Conservation (phyloP, 2,888 invertebrate species). For the Acanthosepion esculentum region DNA sequence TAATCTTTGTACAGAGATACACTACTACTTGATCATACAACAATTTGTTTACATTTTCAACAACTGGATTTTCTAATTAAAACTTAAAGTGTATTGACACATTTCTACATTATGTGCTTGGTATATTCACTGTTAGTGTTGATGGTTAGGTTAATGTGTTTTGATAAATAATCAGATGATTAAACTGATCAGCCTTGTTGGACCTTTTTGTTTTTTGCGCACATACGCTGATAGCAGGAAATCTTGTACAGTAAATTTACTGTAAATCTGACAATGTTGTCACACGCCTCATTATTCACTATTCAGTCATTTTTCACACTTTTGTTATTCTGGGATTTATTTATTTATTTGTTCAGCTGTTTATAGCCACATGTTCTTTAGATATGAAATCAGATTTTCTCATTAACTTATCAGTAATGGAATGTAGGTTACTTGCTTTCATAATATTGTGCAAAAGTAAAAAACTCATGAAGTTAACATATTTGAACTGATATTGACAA, state of each 20-base stretch:
- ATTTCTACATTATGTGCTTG: neutral
- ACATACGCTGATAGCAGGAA: neutral
- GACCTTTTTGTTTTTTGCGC: neutral
- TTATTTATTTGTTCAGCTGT: too few species aligned
- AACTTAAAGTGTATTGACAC: neutral
- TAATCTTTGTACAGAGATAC: too few species aligned
- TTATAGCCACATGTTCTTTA: too few species aligned
- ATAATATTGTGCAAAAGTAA: too few species aligned
- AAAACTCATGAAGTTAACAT: too few species aligned
- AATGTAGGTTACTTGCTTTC: too few species aligned
- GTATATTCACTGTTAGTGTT: neutral
- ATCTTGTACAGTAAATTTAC: too few species aligned
- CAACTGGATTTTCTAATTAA: neutral
- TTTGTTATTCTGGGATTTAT: too few species aligned
- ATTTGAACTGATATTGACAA: too few species aligned
- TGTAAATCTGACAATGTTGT: neutral
- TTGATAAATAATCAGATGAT: constrained; percentile 18
- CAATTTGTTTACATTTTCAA: neutral
- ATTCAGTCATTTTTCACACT: too few species aligned
- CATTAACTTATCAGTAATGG: neutral
- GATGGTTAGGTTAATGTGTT: neutral
- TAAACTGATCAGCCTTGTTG: neutral
- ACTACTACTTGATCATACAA: too few species aligned
- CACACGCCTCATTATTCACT: neutral
- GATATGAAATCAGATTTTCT: neutral